A percentile compares a stretch with the other conserved stretches of the same genome.
Conservation (phyloP, 2,888 invertebrate species). For the Blastobasis adustella region DNA sequence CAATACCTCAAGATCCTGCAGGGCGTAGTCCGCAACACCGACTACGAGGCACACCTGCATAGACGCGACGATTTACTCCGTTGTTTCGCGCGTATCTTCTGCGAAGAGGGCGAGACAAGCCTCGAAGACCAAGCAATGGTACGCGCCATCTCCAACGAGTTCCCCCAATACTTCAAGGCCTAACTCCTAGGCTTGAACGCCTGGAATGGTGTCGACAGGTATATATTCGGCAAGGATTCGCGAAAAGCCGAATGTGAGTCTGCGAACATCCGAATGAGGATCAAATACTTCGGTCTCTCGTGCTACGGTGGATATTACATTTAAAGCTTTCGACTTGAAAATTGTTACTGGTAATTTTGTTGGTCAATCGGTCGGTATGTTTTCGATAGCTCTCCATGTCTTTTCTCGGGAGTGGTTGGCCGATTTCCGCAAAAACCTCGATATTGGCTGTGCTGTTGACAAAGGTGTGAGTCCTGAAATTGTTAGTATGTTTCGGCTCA, state of each 20-base stretch:
- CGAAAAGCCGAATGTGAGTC: too few species aligned
- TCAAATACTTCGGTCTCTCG: too few species aligned
- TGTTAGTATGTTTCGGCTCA: too few species aligned
- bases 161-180: slow-evolving; percentile 84
- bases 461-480: background rate
- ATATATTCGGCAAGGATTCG: too few species aligned
- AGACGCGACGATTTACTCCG: slow-evolving; percentile 87
- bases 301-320: too few species aligned
- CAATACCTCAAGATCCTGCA: slow-evolving; percentile 87
- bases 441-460: slow-evolving; percentile 13
- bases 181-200: slow-evolving; percentile 33
- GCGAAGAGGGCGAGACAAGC: slow-evolving; percentile 85
- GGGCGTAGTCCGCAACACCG: slow-evolving; percentile 86
- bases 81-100: slow-evolving; percentile 90
- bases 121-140: slow-evolving; percentile 85
- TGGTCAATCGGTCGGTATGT: too few species aligned
- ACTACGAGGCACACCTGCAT: slow-evolving; percentile 86
- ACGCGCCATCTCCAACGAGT: slow-evolving; percentile 88
- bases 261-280: too few species aligned
- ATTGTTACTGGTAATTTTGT: too few species aligned
- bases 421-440: background rate
- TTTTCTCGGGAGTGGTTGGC: too few species aligned
- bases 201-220: background rate
- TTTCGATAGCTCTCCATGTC: too few species aligned
- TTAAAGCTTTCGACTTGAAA: too few species aligned